phyloP scores from a whole-genome alignment of 2,113 vertebrate genomes.

The Coturnix japonica region DNA sequence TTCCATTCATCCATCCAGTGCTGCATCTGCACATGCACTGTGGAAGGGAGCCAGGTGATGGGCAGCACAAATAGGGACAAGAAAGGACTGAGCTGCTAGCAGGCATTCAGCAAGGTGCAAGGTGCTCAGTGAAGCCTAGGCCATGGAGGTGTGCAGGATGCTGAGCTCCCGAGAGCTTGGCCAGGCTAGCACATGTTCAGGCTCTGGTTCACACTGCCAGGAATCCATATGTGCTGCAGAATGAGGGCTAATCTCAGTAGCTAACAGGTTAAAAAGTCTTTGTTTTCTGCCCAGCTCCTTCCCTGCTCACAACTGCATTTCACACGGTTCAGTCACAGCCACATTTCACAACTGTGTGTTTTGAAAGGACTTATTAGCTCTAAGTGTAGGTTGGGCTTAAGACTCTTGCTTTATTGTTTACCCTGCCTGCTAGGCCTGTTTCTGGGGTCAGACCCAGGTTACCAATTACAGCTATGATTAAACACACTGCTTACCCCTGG shows the following conservation, averaged over 20 bases:
- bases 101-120: neutral
- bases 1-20: neutral
- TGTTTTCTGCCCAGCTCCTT: neutral
- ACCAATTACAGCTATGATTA: slow-evolving; percentile 37
- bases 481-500: neutral
- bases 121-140: neutral
- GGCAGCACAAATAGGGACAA: rapidly evolving
- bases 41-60: neutral
- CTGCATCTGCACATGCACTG: neutral
- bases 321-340: neutral
- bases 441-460: slow-evolving; percentile 49
- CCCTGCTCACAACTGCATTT: neutral
- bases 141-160: rapidly evolving
- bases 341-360: slow-evolving; percentile 3
- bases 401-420: slow-evolving; percentile 34
- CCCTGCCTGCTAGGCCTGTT: slow-evolving; percentile 39
- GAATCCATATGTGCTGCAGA: neutral
- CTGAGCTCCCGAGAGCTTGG: neutral
- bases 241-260: neutral
- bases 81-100: neutral
- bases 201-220: rapidly evolving
- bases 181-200: neutral
- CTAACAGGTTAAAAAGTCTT: neutral
- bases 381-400: neutral
- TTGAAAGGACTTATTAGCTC: slow-evolving; percentile 2